Evolutionary conservation across 2,797 vertebrate species (phyloP).

Genomic region (Chiloscyllium punctatum): DNA sequence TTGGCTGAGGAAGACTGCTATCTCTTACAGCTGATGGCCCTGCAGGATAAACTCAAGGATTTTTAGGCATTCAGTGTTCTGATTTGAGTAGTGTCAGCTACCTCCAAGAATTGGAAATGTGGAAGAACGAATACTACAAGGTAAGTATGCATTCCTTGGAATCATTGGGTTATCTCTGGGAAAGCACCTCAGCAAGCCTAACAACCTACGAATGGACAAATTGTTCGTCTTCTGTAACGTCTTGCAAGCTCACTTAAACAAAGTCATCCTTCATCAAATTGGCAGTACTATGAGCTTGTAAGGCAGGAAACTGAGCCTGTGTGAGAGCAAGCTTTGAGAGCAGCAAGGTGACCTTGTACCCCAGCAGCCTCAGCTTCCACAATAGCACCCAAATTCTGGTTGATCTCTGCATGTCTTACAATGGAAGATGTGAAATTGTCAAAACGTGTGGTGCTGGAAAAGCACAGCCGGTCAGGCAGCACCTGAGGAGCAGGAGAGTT

Average conservation of each 20-base stretch:
- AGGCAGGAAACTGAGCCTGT: background rate
- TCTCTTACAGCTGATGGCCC: background rate
- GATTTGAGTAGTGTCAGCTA: background rate
- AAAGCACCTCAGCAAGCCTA: background rate
- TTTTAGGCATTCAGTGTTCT: background rate
- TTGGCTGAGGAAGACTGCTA: background rate
- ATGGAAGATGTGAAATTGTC: background rate
- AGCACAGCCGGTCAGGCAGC: too few relatives aligned
- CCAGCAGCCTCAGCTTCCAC: background rate
- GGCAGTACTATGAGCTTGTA: background rate
- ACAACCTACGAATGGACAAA: background rate
- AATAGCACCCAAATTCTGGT: background rate
- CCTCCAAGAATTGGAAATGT: background rate
- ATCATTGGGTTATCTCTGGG: background rate
- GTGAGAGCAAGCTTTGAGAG: too few relatives aligned
- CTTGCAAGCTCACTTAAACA: background rate
- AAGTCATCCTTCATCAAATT: background rate
- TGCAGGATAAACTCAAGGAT: too few relatives aligned
- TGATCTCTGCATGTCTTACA: background rate
- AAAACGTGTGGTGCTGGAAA: too few relatives aligned
- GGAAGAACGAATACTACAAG: background rate
- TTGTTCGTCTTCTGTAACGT: background rate
- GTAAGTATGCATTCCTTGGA: background rate
- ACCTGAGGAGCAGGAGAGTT: too few relatives aligned
- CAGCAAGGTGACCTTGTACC: background rate